Evolutionary conservation across 2,113 vertebrate genomes (phyloP).

Genomic region (Melanerpes aurifrons): DNA sequence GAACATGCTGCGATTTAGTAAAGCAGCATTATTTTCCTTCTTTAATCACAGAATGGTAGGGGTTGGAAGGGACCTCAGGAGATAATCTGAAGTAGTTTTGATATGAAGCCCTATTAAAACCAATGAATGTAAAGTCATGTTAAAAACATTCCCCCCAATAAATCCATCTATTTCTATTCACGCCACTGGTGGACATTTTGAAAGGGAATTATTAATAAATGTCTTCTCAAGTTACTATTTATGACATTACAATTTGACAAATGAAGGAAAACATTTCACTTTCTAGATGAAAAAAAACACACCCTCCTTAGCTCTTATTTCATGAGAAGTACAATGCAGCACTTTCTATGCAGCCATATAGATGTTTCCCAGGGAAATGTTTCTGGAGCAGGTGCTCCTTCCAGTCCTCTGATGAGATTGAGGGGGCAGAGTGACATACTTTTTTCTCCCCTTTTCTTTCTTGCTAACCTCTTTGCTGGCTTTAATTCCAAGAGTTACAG

Average conservation of each 20-base stretch:
- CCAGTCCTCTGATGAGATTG: neutral
- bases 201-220: constrained; percentile 85
- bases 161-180: constrained; percentile 84
- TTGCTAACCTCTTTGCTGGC: too few species aligned
- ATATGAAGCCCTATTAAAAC: neutral
- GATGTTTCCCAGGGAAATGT: neutral
- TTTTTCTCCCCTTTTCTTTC: too few species aligned
- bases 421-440: too few species aligned
- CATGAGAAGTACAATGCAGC: neutral
- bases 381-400: neutral
- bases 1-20: neutral
- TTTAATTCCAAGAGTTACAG: too few species aligned
- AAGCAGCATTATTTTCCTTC: neutral
- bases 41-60: neutral
- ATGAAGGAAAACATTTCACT: neutral
- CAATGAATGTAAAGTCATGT: constrained; percentile 29
- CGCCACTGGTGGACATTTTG: constrained; percentile 80
- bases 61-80: neutral
- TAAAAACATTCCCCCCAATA: constrained; percentile 53
- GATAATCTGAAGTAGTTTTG: neutral
- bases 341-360: neutral
- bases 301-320: neutral
- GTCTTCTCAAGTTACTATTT: constrained; percentile 45
- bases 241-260: neutral
- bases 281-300: neutral